Evolutionary conservation across 2,888 invertebrate species (phyloP), one percentile per base, ranked within the genome.

Genomic region (Leucophenga maculata): DNA sequence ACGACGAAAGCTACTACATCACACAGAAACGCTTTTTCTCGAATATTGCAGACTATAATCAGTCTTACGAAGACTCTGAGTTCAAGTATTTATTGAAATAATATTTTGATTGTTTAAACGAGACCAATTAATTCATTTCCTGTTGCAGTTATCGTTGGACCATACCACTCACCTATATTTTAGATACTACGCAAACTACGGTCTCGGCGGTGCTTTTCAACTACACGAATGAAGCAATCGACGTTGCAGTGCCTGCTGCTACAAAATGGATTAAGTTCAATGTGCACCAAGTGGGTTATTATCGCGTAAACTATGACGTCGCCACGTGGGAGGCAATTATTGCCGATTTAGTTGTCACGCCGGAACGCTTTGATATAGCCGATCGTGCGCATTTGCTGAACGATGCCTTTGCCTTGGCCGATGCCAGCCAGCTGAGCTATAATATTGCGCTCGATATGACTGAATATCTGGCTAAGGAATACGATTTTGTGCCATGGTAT

Each of bases 241-340:
- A 13, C 14, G 64, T 80, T 20, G 86, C 86, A 0, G 80, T 90
- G 8, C 81, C 86, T 8, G 78, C 86, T 22, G 85, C 86, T 6
- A 86, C 88, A 0, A 89, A 90, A 0, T 95, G 94, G 94, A 87
- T 97, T 16, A 97, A 97, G 88, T 90, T 97, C 70, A 97, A 97
- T 86, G 91, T 91, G 57, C 90, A 93, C 71, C 95, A 97, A 90
- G 89, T 93, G 14, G 97, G 97, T 0, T 97, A 93, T 86, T 97
- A 95, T 86, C 90, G 96, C 67, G 95, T 97, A 0, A 96, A 95
- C 85, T 97, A 97, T 84, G 90, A 92, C 0, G 71, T 86, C 1
- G 86, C 88, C 0, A 90, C 93, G 76, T 97, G 97, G 96, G 74
- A 87, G 14, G 67, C 57, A 3, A 71, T 87, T 9, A 78, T 75